Evolutionary conservation across 2,888 invertebrate species (phyloP), one percentile per base, ranked within the genome.

Genomic region (Andrena marginata): DNA sequence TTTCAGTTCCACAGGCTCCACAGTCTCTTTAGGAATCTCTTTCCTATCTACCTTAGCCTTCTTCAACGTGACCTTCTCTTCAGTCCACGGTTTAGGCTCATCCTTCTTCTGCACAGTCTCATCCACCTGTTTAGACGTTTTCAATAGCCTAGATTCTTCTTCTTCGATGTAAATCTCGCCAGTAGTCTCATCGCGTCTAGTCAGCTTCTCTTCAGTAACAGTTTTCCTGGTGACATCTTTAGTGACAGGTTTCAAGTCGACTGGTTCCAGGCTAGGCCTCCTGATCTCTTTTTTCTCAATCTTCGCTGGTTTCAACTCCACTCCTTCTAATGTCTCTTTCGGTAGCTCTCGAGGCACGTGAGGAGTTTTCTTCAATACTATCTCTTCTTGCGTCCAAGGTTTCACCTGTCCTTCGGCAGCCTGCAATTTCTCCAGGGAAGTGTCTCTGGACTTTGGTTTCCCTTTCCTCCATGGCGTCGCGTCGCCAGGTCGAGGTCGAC

Each of bases 1-100:
- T 86, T 95, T 95, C 85, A 96, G 90, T 89, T 95, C 95, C n/a
- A 96, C 95, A 71, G 93, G 90, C 85, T 95, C 94, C 8, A 94
- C 51, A 23, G 90, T 92, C 86, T 95, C 94, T 85, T 93, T 94
- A 2, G 89, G 90, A 20, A 94, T 89, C 82, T 94, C 93, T 90
- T 94, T 94, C 49, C 95, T 95, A n/a, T 93, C 92, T 20, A 92
- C 88, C 86, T 91, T 90, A 81, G 94, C 93, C 88, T 94, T 95
- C 87, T 96, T 96, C 35, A 96, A 91, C 51, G 93, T 94, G 7
- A 86, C 68, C 23, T 83, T 86, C 20, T 86, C 85, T 91, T 94
- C 78, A 73, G 90, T 65, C 94, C 91, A 87, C 91, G 93, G 90
- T 84, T 91, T 90, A 89, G 94, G 92, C 86, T 94, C 85, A 6